Conservation (phyloP, 1,140 invertebrate species). For the Galleria mellonella region DNA sequence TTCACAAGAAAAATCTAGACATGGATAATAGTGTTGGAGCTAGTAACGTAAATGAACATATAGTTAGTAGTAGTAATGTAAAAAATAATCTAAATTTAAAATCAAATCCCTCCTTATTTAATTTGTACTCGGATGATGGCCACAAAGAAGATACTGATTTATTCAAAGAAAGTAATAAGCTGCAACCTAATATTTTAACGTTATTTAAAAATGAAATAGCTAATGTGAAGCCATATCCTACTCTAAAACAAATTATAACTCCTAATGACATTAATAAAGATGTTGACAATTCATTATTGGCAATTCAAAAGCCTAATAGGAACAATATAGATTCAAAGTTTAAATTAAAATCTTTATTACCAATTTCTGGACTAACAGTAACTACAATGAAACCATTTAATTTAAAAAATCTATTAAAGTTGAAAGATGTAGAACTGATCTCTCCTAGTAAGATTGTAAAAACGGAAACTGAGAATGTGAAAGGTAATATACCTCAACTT, state of each 20-base stretch:
- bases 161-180: too few relatives aligned
- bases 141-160: too few relatives aligned
- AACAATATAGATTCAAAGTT: background rate
- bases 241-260: too few relatives aligned
- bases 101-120: background rate
- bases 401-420: conserved; percentile 18
- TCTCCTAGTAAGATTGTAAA: background rate
- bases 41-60: conserved; percentile 32
- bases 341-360: background rate
- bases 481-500: background rate
- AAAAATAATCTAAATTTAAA: background rate
- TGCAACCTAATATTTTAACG: too few relatives aligned
- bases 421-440: conserved; percentile 22
- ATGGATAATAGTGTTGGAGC: conserved; percentile 32
- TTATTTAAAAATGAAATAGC: too few relatives aligned
- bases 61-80: conserved; percentile 1
- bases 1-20: conserved; percentile 23
- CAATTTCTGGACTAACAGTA: background rate
- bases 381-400: conserved; percentile 3
- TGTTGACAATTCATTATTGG: too few relatives aligned
- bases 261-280: too few relatives aligned
- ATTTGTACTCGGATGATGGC: too few relatives aligned
- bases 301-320: too few relatives aligned
- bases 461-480: background rate
- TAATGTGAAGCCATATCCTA: too few relatives aligned